Evolutionary conservation across 2,797 vertebrate genomes (phyloP).

Genomic region (Pseudochromis fuscus): DNA sequence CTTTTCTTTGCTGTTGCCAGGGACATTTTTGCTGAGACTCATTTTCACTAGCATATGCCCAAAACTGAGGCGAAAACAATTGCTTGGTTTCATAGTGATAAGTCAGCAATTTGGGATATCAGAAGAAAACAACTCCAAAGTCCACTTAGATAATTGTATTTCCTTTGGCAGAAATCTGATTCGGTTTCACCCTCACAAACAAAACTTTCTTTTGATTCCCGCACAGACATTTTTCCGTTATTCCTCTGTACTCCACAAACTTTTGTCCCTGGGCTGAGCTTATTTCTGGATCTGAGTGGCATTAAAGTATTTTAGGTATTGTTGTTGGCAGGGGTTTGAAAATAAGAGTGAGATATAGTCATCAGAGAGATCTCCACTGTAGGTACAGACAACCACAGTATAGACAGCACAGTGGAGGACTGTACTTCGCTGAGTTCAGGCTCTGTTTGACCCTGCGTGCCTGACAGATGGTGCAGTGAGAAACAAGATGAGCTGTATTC

Average conservation of each 20-base stretch:
- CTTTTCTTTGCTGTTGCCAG: constrained; percentile 19
- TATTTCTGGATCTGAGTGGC: constrained; percentile 58
- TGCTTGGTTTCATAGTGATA: constrained; percentile 44
- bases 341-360: constrained; percentile 63
- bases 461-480: constrained; percentile 77
- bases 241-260: constrained; percentile 37
- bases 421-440: constrained; percentile 59
- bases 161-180: constrained; percentile 64
- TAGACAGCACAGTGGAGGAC: constrained; percentile 37
- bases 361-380: constrained; percentile 38
- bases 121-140: constrained; percentile 72
- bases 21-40: constrained; percentile 37
- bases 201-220: constrained; percentile 51
- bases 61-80: constrained; percentile 44
- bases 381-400: constrained; percentile 23
- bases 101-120: constrained; percentile 65
- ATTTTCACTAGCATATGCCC: constrained; percentile 39
- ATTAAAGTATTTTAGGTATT: constrained; percentile 55
- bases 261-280: constrained; percentile 43
- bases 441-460: constrained; percentile 60
- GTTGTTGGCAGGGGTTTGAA: constrained; percentile 57
- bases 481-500: constrained; percentile 67
- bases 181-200: constrained; percentile 42
- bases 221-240: constrained; percentile 25
- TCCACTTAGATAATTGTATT: constrained; percentile 60